Evolutionary conservation across 2,888 invertebrate species (phyloP).

Genomic region (Camptogramma bilineatum): DNA sequence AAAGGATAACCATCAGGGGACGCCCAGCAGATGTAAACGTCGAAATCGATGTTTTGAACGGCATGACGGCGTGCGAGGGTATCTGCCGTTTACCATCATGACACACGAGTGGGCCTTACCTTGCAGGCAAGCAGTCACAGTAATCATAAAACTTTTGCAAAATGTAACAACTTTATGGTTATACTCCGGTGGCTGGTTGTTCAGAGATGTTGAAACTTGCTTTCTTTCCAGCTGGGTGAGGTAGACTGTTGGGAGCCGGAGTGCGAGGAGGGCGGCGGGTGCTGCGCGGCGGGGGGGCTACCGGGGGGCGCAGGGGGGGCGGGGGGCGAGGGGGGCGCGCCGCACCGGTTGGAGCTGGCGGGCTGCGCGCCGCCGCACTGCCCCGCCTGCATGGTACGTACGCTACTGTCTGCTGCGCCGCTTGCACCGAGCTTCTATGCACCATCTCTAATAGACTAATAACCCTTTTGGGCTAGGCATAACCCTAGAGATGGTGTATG

Average conservation of each 20-base stretch:
- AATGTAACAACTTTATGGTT: no score
- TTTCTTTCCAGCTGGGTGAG: slow-evolving; percentile 89
- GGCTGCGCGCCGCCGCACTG: slow-evolving; percentile 90
- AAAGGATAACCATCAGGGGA: no score
- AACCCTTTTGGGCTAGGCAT: no score
- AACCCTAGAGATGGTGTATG: no score
- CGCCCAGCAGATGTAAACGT: no score
- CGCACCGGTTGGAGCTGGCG: slow-evolving; percentile 86
- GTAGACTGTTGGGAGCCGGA: slow-evolving; percentile 95
- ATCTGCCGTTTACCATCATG: no score
- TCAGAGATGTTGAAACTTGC: not conserved
- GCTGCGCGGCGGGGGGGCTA: slow-evolving; percentile 85
- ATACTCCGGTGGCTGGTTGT: not conserved
- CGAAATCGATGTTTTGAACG: no score
- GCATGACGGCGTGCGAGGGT: no score
- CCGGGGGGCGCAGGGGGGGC: slow-evolving; percentile 87
- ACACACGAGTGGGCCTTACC: no score
- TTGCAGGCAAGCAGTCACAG: no score
- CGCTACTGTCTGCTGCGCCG: slow-evolving; percentile 24
- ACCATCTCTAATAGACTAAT: not conserved
- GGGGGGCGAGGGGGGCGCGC: slow-evolving; percentile 73
- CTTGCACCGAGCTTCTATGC: slow-evolving; percentile 21
- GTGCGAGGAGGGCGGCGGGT: slow-evolving; percentile 90
- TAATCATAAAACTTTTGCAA: no score
- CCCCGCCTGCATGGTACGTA: slow-evolving; percentile 82